These are phyloP conservation scores for Tolmerus cingulatus DNA, from an alignment of 2,888 invertebrate genomes.

Conservation along the genomic window DNA sequence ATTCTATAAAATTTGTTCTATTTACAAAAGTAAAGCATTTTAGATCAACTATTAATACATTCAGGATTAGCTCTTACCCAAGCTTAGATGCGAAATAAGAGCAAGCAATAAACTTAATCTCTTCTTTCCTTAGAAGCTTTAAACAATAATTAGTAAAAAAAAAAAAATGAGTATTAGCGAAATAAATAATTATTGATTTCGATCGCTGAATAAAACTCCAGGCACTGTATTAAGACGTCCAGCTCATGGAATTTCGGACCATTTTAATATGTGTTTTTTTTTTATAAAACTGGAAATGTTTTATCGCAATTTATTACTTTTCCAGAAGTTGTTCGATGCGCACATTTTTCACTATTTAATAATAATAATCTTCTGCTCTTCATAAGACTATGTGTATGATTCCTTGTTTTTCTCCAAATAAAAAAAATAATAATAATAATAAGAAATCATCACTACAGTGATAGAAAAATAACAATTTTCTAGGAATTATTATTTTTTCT, in stretches of 20 bases:
- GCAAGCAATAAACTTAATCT: not conserved
- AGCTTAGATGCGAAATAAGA: not conserved
- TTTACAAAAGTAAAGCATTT: not conserved
- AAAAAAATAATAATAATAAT: not conserved
- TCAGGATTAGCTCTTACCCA: not conserved
- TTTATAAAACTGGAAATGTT: conserved; percentile 33
- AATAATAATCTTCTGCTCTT: conserved; percentile 14
- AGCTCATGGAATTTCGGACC: conserved; percentile 14
- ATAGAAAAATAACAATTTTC: conserved; percentile 34
- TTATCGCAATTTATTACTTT: conserved; percentile 24
- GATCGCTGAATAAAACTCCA: conserved; percentile 29
- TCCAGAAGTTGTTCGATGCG: conserved; percentile 39
- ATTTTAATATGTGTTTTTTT: not conserved
- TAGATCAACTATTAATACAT: not conserved
- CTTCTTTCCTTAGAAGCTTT: not conserved
- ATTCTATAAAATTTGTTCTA: conserved; percentile 7
- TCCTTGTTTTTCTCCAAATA: conserved; percentile 13
- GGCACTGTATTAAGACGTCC: conserved; percentile 13
- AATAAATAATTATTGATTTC: not conserved
- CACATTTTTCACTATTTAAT: conserved; percentile 6
- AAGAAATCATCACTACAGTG: conserved; percentile 35
- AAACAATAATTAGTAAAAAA: not conserved
- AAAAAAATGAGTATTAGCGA: conserved; percentile 24
- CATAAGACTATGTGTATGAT: conserved; percentile 30
- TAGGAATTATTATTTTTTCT: conserved; percentile 9